Evolutionary conservation across 2,113 vertebrate genomes (phyloP).

Genomic region (Motacilla tschutschensis): DNA sequence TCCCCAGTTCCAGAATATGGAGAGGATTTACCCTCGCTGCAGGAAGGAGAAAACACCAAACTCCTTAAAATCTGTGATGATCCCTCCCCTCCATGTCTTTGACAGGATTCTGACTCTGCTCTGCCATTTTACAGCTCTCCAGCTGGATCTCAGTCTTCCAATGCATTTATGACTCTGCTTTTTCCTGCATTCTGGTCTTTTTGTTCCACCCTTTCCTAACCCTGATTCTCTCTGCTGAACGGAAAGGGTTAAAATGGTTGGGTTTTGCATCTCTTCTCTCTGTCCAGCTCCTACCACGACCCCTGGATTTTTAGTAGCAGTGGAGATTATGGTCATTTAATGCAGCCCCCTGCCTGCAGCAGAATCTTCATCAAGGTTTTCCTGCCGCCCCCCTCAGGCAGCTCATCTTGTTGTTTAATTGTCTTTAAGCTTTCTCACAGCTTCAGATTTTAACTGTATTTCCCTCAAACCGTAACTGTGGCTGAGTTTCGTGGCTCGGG

Average conservation of each 20-base stretch:
- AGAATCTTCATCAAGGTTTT: conserved; percentile 48
- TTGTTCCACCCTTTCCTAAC: not conserved
- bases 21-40: not conserved
- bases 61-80: not conserved
- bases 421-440: conserved; percentile 32
- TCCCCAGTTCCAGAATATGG: not conserved
- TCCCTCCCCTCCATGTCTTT: not conserved
- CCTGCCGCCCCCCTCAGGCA: conserved; percentile 18
- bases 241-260: not conserved
- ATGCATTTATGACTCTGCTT: not conserved
- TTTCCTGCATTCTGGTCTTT: not conserved
- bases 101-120: not conserved
- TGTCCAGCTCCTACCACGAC: not conserved
- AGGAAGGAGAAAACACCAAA: not conserved
- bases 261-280: not conserved
- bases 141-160: not conserved
- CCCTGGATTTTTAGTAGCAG: not conserved
- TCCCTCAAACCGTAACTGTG: not conserved
- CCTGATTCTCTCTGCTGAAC: not conserved
- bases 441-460: conserved; percentile 10
- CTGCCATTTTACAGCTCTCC: not conserved
- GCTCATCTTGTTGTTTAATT: conserved; percentile 45
- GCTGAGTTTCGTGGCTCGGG: not conserved
- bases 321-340: conserved; percentile 18
- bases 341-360: conserved; percentile 41